Evolutionary conservation across 92 coral and sea anemone genomes (phyloP), one percentile per base, ranked within the genome.

Genomic region (Paramuricea clavata): DNA sequence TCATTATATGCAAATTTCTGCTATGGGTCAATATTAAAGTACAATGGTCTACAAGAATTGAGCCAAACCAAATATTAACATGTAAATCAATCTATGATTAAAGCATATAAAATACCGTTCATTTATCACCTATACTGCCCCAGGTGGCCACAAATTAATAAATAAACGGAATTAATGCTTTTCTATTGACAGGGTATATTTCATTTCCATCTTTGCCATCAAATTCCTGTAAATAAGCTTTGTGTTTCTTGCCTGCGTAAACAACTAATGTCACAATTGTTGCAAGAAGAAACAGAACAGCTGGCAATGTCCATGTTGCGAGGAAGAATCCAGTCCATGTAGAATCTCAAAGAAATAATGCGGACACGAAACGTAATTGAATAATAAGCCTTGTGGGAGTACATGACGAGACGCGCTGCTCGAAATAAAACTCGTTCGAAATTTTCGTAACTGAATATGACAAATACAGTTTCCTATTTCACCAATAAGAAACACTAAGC

Each of bases 261-360:
- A 78, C 81, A 28, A 94, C 85, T 31, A 94, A 91, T 0, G 98
- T 92, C 1, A 79, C 68, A 0, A 88, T 79, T 6, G 95, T 90
- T n/a, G 95, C 98, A 13, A 87, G 76, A 10, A 94, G 95, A 68
- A 94, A 94, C n/a, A 92, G 22, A 31, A 85, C 84, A 4, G 95
- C 88, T 31, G 93, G 68, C 0, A 94, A 84, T 1, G 88, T 81
- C 95, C 95, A 94, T 26, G 90, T 43, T 10, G 94, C 78, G 43
- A 92, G 35, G 64, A 92, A 33, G 59, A 92, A 94, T 13, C 98
- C 98, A 50, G 85, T 28, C 98, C 98, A 94, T 6, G 98, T 85
- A 15, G 43, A 74, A 92, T 89, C 77, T 94, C 98, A 23, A 88
- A 90, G 74, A 87, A 85, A 49, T 90, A 94, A 82, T 94, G 95